Percentiles rank a stretch among this genome's conserved stretches.
phyloP scores from a whole-genome alignment of 2,888 invertebrate genomes.

The Calameuta pallipes region DNA sequence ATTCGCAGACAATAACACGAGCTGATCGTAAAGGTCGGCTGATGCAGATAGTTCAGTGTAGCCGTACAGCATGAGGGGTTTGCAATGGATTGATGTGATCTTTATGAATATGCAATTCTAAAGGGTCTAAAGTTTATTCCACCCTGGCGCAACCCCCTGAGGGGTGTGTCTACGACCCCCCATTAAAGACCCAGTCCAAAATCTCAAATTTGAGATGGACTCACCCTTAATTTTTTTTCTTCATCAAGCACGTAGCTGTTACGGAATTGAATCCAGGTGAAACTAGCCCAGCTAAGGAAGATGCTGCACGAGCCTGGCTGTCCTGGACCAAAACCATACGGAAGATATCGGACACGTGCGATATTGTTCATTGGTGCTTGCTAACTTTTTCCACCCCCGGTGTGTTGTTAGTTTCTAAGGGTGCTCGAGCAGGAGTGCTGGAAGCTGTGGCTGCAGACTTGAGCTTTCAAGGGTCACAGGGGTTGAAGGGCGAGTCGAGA shows the following conservation, averaged over 20 bases:
- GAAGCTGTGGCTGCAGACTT: neutral
- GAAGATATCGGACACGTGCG: neutral
- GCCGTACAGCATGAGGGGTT: neutral
- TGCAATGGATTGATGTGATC: neutral
- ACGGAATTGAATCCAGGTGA: neutral
- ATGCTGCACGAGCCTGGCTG: neutral
- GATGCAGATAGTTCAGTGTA: neutral
- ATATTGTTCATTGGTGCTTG: neutral
- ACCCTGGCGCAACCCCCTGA: neutral
- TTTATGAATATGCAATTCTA: neutral
- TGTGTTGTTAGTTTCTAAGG: conserved; percentile 2
- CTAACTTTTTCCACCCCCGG: neutral
- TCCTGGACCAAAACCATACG: neutral
- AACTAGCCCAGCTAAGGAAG: neutral
- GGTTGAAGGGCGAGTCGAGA: conserved; percentile 1
- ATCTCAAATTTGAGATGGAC: neutral
- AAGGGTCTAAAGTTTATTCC: neutral
- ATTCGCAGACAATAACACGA: neutral
- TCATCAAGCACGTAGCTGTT: neutral
- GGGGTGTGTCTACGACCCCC: neutral
- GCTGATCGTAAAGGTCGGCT: neutral
- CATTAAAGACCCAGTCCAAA: neutral
- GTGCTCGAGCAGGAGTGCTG: neutral
- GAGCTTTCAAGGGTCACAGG: neutral
- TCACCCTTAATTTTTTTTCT: neutral